These are phyloP conservation scores for Drosophila tani DNA, from an alignment of 1,140 invertebrate species.

Conservation along the genomic window DNA sequence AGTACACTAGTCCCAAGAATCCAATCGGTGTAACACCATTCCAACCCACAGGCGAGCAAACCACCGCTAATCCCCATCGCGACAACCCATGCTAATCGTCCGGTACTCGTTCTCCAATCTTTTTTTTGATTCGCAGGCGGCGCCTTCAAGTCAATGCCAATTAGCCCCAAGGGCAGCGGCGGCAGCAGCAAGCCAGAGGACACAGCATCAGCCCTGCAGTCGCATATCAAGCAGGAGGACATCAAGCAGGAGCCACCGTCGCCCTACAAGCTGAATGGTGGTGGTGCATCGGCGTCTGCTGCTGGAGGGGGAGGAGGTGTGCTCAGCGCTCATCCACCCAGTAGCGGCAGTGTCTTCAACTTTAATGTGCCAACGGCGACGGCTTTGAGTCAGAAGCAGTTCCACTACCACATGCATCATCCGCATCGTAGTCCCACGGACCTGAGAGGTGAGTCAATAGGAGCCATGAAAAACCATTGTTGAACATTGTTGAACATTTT, in stretches of 20 bases:
- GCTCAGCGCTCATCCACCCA: constrained; percentile 57
- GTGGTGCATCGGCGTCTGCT: constrained; percentile 45
- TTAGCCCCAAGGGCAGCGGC: constrained; percentile 81
- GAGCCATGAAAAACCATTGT: not conserved
- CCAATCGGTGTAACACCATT: constrained; percentile 92
- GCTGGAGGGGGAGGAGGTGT: constrained; percentile 32
- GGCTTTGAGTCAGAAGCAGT: constrained; percentile 72
- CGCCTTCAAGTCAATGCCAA: constrained; percentile 94
- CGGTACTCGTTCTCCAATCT: not conserved
- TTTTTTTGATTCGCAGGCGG: constrained; percentile 85
- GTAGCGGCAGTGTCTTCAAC: constrained; percentile 66
- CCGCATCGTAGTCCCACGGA: constrained; percentile 76
- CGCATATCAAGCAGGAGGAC: constrained; percentile 79
- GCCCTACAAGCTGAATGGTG: constrained; percentile 79
- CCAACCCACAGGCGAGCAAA: constrained; percentile 90
- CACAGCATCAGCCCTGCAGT: constrained; percentile 35
- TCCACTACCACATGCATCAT: constrained; percentile 69
- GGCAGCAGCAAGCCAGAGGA: constrained; percentile 36
- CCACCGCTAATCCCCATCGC: not conserved
- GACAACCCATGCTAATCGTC: constrained; percentile 40
- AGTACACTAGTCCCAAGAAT: constrained; percentile 90
- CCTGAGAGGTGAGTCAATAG: constrained; percentile 61
- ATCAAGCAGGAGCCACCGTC: constrained; percentile 82
- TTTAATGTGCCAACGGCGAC: constrained; percentile 83
- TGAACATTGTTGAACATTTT: not conserved